phyloP scores from a whole-genome alignment of 2,797 vertebrate species.

The Pagetopsis macropterus region DNA sequence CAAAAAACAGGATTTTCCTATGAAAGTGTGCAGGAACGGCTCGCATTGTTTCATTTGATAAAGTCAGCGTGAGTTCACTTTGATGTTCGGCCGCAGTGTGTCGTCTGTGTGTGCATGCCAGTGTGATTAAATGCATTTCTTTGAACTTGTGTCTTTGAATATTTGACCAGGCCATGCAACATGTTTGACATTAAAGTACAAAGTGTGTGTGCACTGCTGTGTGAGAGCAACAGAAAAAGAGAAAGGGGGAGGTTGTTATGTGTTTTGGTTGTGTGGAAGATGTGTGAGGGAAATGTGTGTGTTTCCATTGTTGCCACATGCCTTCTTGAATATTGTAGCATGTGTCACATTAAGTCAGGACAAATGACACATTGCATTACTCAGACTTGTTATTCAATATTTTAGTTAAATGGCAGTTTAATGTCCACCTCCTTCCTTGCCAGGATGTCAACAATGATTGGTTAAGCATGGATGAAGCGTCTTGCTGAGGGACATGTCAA shows the following conservation, averaged over 20 bases:
- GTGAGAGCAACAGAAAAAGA: not conserved
- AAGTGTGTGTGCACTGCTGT: constrained; percentile 3
- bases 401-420: not conserved
- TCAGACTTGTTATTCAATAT: constrained; percentile 6
- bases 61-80: constrained; percentile 37
- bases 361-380: constrained; percentile 5
- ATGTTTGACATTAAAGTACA: constrained; percentile 26
- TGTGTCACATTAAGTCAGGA: constrained; percentile 9
- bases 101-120: constrained; percentile 25
- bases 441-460: constrained; percentile 5
- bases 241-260: not conserved
- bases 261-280: constrained; percentile 3
- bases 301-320: not conserved
- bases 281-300: constrained; percentile 11
- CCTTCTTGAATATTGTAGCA: constrained; percentile 12
- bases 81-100: constrained; percentile 25
- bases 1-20: constrained; percentile 8
- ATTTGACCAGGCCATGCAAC: constrained; percentile 46
- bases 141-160: constrained; percentile 52
- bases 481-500: constrained; percentile 8
- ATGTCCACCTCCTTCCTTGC: not conserved
- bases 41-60: constrained; percentile 16
- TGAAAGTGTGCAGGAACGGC: constrained; percentile 9
- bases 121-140: constrained; percentile 36
- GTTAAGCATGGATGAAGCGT: constrained; percentile 7